A percentile compares a stretch with the other conserved stretches of the same genome.
Evolutionary conservation across 2,888 invertebrate genomes (phyloP).

Genomic region (Leptopilina syphax): DNA sequence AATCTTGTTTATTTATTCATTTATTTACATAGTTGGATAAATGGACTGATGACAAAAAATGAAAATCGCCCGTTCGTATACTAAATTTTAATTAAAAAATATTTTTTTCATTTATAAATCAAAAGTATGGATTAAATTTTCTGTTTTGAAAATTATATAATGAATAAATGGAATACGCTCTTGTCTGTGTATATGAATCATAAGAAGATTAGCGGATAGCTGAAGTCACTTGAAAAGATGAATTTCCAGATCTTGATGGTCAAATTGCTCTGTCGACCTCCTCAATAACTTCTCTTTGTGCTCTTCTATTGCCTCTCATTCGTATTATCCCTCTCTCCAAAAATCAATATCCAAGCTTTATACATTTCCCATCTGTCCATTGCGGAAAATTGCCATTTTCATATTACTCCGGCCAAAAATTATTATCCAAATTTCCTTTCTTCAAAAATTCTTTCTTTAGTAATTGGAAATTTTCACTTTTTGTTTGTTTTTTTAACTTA

Average conservation of each 20-base stretch:
- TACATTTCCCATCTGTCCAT: background rate
- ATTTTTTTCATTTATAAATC: too few relatives aligned
- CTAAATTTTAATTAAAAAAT: too few relatives aligned
- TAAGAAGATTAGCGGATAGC: conserved; percentile 42
- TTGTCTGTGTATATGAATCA: background rate
- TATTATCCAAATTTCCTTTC: background rate
- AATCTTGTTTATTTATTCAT: too few relatives aligned
- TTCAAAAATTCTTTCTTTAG: too few relatives aligned
- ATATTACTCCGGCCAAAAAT: background rate
- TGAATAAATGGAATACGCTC: conserved; percentile 3
- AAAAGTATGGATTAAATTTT: too few relatives aligned
- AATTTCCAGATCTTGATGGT: conserved; percentile 47
- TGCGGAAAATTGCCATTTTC: background rate
- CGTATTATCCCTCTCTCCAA: conserved; percentile 61
- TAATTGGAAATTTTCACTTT: too few relatives aligned
- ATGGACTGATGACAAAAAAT: too few relatives aligned
- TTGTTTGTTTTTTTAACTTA: too few relatives aligned
- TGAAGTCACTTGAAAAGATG: conserved; percentile 46
- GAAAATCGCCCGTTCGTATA: too few relatives aligned
- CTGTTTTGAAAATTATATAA: background rate
- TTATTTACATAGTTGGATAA: too few relatives aligned
- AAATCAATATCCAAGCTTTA: conserved; percentile 62
- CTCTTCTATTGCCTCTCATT: conserved; percentile 57
- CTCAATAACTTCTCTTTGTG: conserved; percentile 47
- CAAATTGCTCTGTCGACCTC: conserved; percentile 53